Evolutionary conservation across 2,113 vertebrate genomes (phyloP).

Genomic region (Ifrita kowaldi): DNA sequence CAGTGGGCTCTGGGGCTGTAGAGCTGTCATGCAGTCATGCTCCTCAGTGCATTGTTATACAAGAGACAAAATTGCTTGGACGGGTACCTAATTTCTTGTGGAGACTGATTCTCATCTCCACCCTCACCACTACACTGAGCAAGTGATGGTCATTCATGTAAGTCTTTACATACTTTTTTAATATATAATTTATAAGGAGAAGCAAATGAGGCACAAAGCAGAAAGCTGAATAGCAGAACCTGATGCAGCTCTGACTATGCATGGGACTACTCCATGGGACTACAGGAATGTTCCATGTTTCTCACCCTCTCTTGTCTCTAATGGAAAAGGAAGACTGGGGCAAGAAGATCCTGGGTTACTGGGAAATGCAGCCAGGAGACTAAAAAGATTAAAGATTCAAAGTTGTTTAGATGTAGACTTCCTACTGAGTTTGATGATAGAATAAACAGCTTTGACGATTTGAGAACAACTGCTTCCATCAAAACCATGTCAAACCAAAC

Average conservation of each 20-base stretch:
- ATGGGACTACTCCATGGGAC: too few species aligned
- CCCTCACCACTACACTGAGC: not conserved
- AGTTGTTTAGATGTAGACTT: not conserved
- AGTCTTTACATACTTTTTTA: not conserved
- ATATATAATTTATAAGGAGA: not conserved
- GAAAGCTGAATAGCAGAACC: not conserved
- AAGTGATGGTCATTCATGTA: not conserved
- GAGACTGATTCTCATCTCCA: not conserved
- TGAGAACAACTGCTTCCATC: not conserved
- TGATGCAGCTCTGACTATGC: not conserved
- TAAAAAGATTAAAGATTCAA: not conserved
- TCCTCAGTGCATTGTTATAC: rapidly evolving
- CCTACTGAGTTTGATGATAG: not conserved
- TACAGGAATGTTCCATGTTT: not conserved
- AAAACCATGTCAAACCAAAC: not conserved
- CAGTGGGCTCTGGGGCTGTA: not conserved
- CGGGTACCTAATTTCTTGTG: not conserved
- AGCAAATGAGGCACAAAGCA: not conserved
- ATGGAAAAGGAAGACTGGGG: not conserved
- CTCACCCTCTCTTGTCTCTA: not conserved
- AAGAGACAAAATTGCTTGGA: not conserved
- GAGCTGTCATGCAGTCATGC: not conserved
- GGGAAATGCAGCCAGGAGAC: not conserved
- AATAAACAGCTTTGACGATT: not conserved
- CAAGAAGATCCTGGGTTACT: not conserved